Evolutionary conservation across 2,797 vertebrate genomes (phyloP).

Genomic region (Aldrovandia affinis): DNA sequence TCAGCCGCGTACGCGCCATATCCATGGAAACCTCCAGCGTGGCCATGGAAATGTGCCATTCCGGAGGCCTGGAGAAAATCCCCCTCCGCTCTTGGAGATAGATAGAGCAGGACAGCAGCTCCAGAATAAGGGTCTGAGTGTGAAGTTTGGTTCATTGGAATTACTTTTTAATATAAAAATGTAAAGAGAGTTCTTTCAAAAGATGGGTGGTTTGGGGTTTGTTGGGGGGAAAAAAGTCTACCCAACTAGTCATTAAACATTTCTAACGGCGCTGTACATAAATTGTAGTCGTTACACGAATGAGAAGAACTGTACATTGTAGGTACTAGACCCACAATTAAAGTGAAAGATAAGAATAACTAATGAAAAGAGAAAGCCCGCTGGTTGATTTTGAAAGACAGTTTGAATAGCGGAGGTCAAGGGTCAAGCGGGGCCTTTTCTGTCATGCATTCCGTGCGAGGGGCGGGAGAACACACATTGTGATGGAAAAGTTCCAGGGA

Average conservation of each 20-base stretch:
- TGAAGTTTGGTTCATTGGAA: neutral
- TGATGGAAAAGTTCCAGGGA: conserved; percentile 73
- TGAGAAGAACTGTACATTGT: conserved; percentile 37
- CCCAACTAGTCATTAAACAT: neutral
- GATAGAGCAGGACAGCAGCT: neutral
- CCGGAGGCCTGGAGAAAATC: conserved; percentile 60
- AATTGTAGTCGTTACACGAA: neutral
- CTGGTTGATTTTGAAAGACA: conserved; percentile 66
- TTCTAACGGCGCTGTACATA: neutral
- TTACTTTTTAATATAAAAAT: neutral
- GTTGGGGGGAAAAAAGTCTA: neutral
- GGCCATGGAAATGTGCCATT: conserved; percentile 68
- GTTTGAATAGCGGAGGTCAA: conserved; percentile 63
- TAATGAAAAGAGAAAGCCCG: conserved; percentile 54
- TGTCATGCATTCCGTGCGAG: conserved; percentile 36
- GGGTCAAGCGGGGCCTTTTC: conserved; percentile 68
- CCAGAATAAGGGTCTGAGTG: neutral
- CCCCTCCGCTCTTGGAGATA: neutral
- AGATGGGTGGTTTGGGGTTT: neutral
- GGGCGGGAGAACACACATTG: conserved; percentile 72
- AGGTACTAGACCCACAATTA: conserved; percentile 33
- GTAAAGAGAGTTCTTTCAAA: neutral
- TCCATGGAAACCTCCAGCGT: conserved; percentile 77
- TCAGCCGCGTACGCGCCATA: conserved; percentile 72
- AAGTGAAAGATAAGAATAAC: conserved; percentile 55